A percentile compares a stretch with the other conserved stretches of the same genome.
phyloP scores from a whole-genome alignment of 2,888 invertebrate genomes.

The Anaspis maculata region DNA sequence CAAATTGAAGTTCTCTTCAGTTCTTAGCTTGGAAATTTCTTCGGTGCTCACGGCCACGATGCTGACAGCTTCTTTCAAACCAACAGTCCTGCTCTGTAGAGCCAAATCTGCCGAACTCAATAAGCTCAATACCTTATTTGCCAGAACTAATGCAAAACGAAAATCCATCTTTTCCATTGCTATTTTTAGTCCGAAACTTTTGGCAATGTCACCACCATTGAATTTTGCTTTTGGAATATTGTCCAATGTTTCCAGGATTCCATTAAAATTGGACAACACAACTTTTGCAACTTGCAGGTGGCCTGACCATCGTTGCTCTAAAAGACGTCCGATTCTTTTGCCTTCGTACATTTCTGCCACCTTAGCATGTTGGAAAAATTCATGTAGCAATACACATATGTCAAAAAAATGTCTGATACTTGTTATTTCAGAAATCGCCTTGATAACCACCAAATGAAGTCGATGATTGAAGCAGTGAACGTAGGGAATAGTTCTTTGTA shows the following conservation, averaged over 20 bases:
- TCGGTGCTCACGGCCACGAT: neutral
- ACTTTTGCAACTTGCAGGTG: neutral
- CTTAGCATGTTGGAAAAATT: conserved; percentile 1
- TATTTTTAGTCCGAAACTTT: neutral
- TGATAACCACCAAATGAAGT: neutral
- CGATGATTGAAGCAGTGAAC: neutral
- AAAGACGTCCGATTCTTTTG: neutral
- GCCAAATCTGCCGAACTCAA: neutral
- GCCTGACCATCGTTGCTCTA: neutral
- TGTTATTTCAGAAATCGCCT: neutral
- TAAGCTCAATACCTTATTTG: neutral
- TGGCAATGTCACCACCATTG: neutral
- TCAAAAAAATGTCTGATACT: neutral
- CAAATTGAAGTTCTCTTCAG: neutral
- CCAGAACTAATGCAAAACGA: neutral
- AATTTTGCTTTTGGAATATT: neutral
- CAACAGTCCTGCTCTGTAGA: neutral
- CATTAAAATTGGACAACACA: neutral
- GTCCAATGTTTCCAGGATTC: neutral
- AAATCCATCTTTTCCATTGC: neutral
- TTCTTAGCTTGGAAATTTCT: neutral
- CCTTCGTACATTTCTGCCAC: neutral
- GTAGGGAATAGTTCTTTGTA: neutral
- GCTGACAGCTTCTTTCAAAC: neutral
- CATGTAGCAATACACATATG: neutral